Conservation (phyloP, 1,140 invertebrate species). For the Zaprionus tsacasi region DNA sequence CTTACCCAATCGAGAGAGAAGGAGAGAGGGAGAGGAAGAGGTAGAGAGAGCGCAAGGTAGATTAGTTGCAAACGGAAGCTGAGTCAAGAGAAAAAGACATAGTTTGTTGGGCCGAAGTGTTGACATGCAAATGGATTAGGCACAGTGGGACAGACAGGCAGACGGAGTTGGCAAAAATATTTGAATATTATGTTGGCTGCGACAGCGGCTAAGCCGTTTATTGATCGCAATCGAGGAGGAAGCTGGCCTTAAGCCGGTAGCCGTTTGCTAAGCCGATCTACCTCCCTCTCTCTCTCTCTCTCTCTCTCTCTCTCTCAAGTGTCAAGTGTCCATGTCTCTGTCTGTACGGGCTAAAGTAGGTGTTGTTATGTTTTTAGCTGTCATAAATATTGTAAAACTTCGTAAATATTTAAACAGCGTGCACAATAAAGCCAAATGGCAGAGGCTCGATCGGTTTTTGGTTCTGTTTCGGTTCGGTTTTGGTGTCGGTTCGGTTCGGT, state of each 20-base stretch:
- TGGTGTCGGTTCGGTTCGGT: neutral
- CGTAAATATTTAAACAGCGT: constrained; percentile 80
- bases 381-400: constrained; percentile 83
- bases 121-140: constrained; percentile 78
- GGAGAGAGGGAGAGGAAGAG: neutral
- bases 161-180: constrained; percentile 49
- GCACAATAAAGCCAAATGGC: constrained; percentile 80
- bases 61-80: constrained; percentile 65
- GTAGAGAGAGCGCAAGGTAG: neutral
- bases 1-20: neutral
- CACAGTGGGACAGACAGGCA: constrained; percentile 4
- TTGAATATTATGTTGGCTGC: constrained; percentile 58
- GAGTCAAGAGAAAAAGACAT: neutral
- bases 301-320: constrained; percentile 42
- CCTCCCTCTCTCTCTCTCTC: constrained; percentile 21
- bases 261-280: constrained; percentile 36
- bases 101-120: constrained; percentile 43
- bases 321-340: constrained; percentile 66
- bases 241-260: constrained; percentile 34
- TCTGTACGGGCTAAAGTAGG: constrained; percentile 57
- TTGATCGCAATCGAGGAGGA: constrained; percentile 79
- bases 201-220: constrained; percentile 71
- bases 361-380: constrained; percentile 82
- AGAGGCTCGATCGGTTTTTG: constrained; percentile 55
- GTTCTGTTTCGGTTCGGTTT: neutral